Conservation (phyloP, 2,113 vertebrate genomes). For the Chunga burmeisteri region DNA sequence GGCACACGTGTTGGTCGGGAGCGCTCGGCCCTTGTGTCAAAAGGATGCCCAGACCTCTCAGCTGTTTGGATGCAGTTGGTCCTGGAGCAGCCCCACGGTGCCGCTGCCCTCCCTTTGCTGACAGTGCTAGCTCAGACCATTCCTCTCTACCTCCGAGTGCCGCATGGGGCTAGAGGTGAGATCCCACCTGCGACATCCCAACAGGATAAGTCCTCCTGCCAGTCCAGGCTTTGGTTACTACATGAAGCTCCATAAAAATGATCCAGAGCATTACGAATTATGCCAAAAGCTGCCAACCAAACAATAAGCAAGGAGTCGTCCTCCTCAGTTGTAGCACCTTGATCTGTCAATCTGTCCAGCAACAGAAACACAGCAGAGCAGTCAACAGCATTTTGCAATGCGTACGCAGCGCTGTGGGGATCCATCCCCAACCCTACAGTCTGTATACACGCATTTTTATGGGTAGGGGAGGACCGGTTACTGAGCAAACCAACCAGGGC, state of each 20-base stretch:
- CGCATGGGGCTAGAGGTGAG: neutral
- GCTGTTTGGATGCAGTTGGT: neutral
- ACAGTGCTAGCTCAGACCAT: neutral
- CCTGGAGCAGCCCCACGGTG: neutral
- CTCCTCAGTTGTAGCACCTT: neutral
- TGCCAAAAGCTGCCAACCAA: neutral
- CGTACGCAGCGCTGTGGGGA: rapidly evolving
- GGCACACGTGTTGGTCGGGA: neutral
- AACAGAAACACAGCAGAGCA: neutral
- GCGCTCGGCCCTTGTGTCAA: neutral
- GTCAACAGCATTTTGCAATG: neutral
- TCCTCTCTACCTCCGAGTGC: neutral
- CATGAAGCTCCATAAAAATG: neutral
- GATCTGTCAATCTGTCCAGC: neutral
- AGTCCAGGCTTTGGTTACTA: neutral
- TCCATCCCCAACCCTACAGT: neutral
- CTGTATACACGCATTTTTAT: rapidly evolving
- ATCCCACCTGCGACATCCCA: neutral
- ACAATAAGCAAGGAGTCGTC: neutral
- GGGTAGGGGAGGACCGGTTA: neutral
- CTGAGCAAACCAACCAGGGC: neutral
- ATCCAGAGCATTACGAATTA: neutral
- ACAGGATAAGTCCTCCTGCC: neutral
- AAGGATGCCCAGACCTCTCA: neutral
- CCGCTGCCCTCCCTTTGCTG: neutral